Conservation (phyloP, 1,140 invertebrate genomes). For the Sinonovacula constricta region DNA sequence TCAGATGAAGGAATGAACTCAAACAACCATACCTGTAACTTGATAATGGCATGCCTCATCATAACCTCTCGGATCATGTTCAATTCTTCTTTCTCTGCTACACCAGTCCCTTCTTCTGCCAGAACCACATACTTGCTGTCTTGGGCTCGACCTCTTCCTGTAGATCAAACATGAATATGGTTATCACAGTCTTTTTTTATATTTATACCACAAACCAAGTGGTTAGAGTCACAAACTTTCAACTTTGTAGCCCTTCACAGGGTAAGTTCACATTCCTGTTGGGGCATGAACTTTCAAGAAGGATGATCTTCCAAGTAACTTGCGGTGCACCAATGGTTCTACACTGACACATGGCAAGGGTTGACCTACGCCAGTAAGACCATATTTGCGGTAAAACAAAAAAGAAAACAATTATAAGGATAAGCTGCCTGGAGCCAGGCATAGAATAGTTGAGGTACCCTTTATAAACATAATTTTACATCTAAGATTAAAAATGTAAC, state of each 20-base stretch:
- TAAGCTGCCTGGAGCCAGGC: no score
- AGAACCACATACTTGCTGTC: conserved; percentile 57
- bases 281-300: background rate
- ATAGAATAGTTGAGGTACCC: no score
- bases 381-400: no score
- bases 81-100: conserved; percentile 59
- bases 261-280: background rate
- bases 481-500: no score
- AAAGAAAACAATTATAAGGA: no score
- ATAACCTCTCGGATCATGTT: conserved; percentile 63
- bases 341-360: background rate
- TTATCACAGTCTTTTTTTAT: background rate
- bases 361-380: no score
- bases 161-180: no score
- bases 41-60: conserved; percentile 60
- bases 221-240: background rate
- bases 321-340: background rate
- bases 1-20: no score
- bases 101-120: conserved; percentile 42
- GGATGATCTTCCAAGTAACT: background rate
- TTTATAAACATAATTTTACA: no score
- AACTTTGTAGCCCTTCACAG: background rate
- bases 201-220: background rate
- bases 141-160: conserved; percentile 59
- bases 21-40: conserved; percentile 19